Evolutionary conservation across 2,888 invertebrate genomes (phyloP), one percentile per base, ranked within the genome.

Genomic region (Embidobia sp.): DNA sequence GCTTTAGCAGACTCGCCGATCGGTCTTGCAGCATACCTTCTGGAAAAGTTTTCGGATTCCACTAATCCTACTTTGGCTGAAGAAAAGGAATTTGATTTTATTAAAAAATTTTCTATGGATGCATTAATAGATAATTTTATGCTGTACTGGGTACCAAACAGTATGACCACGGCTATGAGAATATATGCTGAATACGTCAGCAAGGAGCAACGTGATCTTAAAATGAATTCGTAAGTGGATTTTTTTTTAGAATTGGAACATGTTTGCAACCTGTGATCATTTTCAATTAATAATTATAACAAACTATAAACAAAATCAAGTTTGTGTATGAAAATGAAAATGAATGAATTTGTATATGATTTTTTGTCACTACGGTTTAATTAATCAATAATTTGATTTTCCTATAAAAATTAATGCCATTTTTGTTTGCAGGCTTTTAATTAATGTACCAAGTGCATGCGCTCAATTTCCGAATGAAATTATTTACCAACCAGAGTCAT

Each of bases 1-100:
- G 94, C 91, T 0, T 85, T 96, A 33, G 90, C 91, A n/a, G 95
- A 96, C 81, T 95, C 95, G 0, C 97, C 98, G 0, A 92, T 94
- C 0, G 97, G 97, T 0, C 89, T 98, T 59, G 96, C 96, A 0
- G 96, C 96, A 0, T 97, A 97, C 84, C 94, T 97, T 37, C 87
- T 98, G 3, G 97, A 98, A 84, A 97, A 97, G 87, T 97, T 96
- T 89, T 93, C 94, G 0, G 91, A 92, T 0, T 94, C 94, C 92
- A 94, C 94, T 0, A 91, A 93, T 84, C 83, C 84, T 0, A 16
- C 8, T 0, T 2, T 57, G 18, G 8, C 3, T 11, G 0, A 22
- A 3, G 77, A 63, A 11, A 42, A 37, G 1, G 64, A 73, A 3
- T 53, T 77, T 6, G 74, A 63, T 16, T 72, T 73, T 18, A 83